Evolutionary conservation across 2,888 invertebrate species (phyloP).

Genomic region (Boloria selene): DNA sequence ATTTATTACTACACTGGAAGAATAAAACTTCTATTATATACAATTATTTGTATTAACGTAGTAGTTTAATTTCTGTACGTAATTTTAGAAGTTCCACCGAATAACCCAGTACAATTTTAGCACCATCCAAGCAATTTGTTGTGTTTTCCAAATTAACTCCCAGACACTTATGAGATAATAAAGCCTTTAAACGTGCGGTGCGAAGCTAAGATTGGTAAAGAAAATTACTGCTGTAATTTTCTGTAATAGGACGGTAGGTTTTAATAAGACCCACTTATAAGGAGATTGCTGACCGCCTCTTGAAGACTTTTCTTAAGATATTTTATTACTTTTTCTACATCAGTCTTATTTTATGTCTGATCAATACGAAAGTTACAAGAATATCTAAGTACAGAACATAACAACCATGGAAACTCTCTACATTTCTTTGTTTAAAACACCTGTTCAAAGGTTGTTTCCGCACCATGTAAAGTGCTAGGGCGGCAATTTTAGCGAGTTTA

Average conservation of each 20-base stretch:
- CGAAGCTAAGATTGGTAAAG: conserved; percentile 23
- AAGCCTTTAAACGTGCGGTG: conserved; percentile 25
- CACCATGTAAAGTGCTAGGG: conserved; percentile 4
- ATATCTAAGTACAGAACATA: neutral
- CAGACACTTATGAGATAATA: conserved; percentile 14
- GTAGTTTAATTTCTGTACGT: neutral
- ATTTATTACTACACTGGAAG: too few relatives aligned
- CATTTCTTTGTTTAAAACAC: conserved; percentile 1
- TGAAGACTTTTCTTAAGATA: conserved; percentile 3
- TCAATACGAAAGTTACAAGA: too few relatives aligned
- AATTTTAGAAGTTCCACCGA: neutral
- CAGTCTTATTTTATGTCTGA: conserved; percentile 8
- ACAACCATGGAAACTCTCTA: neutral
- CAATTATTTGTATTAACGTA: neutral
- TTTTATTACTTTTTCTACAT: neutral
- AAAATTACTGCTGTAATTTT: conserved; percentile 31
- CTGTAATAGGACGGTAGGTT: conserved; percentile 32
- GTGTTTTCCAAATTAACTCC: conserved; percentile 14
- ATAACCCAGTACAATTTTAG: neutral
- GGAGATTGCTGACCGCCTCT: conserved; percentile 8
- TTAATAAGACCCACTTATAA: conserved; percentile 32
- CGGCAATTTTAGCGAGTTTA: conserved; percentile 9
- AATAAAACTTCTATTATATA: too few relatives aligned
- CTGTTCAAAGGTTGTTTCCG: conserved; percentile 17
- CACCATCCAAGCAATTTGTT: neutral